Evolutionary conservation across 2,797 vertebrate genomes (phyloP).

Genomic region (Balearica regulorum): DNA sequence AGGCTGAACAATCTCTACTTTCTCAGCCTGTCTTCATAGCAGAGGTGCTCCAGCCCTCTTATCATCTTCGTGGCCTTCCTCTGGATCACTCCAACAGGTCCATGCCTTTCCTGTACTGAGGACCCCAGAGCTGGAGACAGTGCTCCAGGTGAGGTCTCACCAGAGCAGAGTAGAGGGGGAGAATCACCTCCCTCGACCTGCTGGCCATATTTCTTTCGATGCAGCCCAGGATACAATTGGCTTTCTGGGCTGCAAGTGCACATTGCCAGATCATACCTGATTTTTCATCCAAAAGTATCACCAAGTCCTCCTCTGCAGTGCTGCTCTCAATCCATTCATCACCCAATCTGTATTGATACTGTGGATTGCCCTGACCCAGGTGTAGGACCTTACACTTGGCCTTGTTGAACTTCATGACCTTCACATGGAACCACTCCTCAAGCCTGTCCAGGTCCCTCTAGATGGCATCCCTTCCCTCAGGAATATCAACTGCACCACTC

Average conservation of each 20-base stretch:
- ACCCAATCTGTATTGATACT: background rate
- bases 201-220: background rate
- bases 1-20: background rate
- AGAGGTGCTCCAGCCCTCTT: background rate
- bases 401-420: background rate
- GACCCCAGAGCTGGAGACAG: background rate
- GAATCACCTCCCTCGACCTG: background rate
- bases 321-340: background rate
- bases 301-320: background rate
- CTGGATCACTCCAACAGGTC: background rate
- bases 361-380: background rate
- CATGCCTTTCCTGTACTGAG: background rate
- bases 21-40: background rate
- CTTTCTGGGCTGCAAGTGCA: background rate
- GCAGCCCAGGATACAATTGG: background rate
- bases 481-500: background rate
- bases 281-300: background rate
- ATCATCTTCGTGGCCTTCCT: background rate
- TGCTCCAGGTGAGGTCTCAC: background rate
- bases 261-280: background rate
- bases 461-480: background rate
- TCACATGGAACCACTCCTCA: background rate
- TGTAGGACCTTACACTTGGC: background rate
- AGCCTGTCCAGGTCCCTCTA: background rate
- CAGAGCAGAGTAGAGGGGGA: background rate